These are phyloP conservation scores for Dryomyza anilis DNA, from an alignment of 2,888 invertebrate species.

Conservation along the genomic window DNA sequence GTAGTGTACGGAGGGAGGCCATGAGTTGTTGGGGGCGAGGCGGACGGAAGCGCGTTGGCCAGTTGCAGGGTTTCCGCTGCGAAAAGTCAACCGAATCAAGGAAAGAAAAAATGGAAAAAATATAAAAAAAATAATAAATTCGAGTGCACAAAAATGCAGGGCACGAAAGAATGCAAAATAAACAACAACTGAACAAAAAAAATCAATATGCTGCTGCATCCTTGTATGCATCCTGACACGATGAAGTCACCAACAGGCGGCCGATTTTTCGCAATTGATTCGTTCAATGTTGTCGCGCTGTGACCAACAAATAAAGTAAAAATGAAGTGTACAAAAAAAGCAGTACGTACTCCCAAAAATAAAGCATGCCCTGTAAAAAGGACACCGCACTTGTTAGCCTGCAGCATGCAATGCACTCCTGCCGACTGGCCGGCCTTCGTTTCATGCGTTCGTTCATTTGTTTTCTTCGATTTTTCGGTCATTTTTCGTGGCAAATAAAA, in stretches of 20 bases:
- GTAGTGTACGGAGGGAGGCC: neutral
- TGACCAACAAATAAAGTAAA: neutral
- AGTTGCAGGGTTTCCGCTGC: slow-evolving; percentile 54
- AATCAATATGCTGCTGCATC: slow-evolving; percentile 16
- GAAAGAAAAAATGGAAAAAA: neutral
- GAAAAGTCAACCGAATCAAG: neutral
- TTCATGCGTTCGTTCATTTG: slow-evolving; percentile 3
- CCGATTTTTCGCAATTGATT: neutral
- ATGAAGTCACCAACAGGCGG: neutral
- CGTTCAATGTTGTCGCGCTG: neutral
- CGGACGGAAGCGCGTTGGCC: slow-evolving; percentile 51
- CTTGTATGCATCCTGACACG: neutral
- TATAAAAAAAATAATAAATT: neutral
- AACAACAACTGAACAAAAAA: slow-evolving; percentile 9
- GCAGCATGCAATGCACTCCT: neutral
- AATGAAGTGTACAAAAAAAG: neutral
- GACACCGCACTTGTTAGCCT: neutral
- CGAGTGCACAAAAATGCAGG: neutral
- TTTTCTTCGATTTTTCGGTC: slow-evolving; percentile 45
- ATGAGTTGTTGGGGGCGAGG: neutral
- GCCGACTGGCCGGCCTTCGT: neutral
- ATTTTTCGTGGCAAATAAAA: slow-evolving; percentile 42
- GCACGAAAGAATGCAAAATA: neutral
- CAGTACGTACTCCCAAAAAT: neutral
- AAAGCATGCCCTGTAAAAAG: neutral